These are phyloP conservation scores for Eupithecia subumbrata DNA, from an alignment of 2,888 invertebrate genomes.

Conservation along the genomic window DNA sequence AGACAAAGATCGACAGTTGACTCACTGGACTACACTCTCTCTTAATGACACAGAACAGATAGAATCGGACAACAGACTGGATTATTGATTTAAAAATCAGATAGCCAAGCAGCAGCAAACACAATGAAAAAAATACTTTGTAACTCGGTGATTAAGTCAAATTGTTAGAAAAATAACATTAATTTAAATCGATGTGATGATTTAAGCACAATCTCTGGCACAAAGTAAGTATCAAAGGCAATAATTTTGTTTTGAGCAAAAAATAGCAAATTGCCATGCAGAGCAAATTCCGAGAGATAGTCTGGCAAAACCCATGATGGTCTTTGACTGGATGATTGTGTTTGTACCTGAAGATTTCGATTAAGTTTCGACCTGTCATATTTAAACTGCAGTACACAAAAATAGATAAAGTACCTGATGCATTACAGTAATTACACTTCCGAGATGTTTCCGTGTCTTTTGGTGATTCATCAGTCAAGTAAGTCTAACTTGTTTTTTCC, in stretches of 20 bases:
- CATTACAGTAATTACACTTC: constrained; percentile 52
- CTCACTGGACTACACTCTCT: too few species aligned
- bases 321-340: constrained; percentile 11
- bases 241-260: constrained; percentile 39
- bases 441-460: constrained; percentile 57
- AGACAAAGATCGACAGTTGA: too few species aligned
- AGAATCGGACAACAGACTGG: too few species aligned
- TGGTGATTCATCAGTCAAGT: constrained; percentile 38
- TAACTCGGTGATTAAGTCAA: not conserved
- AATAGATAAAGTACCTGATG: constrained; percentile 27
- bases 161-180: not conserved
- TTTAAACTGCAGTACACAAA: constrained; percentile 18
- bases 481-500: constrained; percentile 37
- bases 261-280: constrained; percentile 39
- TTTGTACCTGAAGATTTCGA: not conserved
- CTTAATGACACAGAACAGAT: too few species aligned
- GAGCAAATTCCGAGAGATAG: constrained; percentile 40
- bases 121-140: too few species aligned
- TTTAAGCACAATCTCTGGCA: not conserved
- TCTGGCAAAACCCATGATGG: constrained; percentile 43
- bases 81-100: too few species aligned
- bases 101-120: too few species aligned
- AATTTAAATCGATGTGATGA: not conserved
- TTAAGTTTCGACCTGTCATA: constrained; percentile 1
- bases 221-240: constrained; percentile 22